These are phyloP conservation scores for Anolis carolinensis DNA, from an alignment of 2,113 vertebrate genomes.

Conservation along the genomic window DNA sequence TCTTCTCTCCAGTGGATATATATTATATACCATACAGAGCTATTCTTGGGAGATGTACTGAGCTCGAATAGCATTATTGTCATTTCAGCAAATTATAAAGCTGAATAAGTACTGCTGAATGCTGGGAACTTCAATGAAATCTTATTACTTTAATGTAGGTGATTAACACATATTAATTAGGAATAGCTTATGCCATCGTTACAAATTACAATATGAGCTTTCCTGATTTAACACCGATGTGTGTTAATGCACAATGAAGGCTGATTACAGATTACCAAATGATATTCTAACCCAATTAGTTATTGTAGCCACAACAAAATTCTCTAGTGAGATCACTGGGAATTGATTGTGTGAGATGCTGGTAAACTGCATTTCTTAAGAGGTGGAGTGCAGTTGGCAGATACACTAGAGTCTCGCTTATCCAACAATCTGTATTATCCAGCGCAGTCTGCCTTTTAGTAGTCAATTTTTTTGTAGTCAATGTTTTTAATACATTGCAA, in stretches of 20 bases:
- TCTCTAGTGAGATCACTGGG: not conserved
- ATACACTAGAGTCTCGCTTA: no score
- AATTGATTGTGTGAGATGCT: not conserved
- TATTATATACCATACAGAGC: not conserved
- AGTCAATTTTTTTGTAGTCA: no score
- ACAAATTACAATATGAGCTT: not conserved
- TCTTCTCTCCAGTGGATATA: not conserved
- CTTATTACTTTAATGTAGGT: slow-evolving; percentile 32
- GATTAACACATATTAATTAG: slow-evolving; percentile 35
- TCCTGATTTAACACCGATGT: slow-evolving; percentile 3
- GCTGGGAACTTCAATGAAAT: slow-evolving; percentile 22
- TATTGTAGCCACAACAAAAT: not conserved
- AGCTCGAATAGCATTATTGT: slow-evolving; percentile 18
- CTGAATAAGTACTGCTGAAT: not conserved
- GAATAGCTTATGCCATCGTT: not conserved
- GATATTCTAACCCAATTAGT: slow-evolving; percentile 11
- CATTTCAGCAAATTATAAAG: slow-evolving; percentile 11
- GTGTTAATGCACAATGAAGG: not conserved
- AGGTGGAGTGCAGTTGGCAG: no score
- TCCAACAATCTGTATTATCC: no score
- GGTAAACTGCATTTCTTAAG: not conserved
- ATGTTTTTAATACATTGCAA: no score
- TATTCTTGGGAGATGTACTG: not conserved
- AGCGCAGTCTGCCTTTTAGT: no score
- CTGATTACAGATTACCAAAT: slow-evolving; percentile 7